These are phyloP conservation scores for Crossoptilon crossoptilon DNA, from an alignment of 2,797 vertebrate genomes.

Conservation along the genomic window DNA sequence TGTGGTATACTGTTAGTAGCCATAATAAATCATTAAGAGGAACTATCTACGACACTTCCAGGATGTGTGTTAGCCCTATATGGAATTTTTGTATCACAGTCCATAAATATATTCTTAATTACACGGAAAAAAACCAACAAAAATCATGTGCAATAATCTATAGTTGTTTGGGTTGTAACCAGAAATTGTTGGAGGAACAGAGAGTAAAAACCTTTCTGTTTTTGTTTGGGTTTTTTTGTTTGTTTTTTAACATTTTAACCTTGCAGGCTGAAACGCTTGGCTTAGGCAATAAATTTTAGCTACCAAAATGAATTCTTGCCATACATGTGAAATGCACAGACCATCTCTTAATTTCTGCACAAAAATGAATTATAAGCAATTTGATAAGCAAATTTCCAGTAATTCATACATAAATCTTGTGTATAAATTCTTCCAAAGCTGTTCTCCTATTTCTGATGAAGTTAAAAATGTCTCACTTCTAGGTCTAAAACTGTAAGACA, in stretches of 20 bases:
- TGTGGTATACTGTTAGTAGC: slow-evolving; percentile 57
- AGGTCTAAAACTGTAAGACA: background rate
- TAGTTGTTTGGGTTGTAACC: background rate
- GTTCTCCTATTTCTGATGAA: background rate
- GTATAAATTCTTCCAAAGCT: background rate
- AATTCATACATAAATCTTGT: background rate
- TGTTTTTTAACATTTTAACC: background rate
- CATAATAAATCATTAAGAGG: slow-evolving; percentile 74
- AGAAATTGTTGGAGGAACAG: slow-evolving; percentile 1
- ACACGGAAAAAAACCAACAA: slow-evolving; percentile 31
- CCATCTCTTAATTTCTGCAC: background rate
- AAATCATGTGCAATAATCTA: background rate
- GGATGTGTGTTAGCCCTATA: slow-evolving; percentile 63
- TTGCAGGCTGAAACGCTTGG: background rate
- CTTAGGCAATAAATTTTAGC: slow-evolving; percentile 23
- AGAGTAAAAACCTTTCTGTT: background rate
- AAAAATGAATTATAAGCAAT: slow-evolving; percentile 20
- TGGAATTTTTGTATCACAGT: slow-evolving; percentile 62
- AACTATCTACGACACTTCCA: slow-evolving; percentile 66
- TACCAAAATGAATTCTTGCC: slow-evolving; percentile 29
- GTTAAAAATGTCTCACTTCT: background rate
- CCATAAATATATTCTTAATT: slow-evolving; percentile 50
- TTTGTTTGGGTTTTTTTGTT: background rate
- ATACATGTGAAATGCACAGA: background rate
- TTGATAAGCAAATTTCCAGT: background rate